Percentiles rank a stretch among this genome's conserved stretches.
These are phyloP conservation scores for Lophotis ruficrista DNA, from an alignment of 2,113 vertebrate species.

Conservation along the genomic window DNA sequence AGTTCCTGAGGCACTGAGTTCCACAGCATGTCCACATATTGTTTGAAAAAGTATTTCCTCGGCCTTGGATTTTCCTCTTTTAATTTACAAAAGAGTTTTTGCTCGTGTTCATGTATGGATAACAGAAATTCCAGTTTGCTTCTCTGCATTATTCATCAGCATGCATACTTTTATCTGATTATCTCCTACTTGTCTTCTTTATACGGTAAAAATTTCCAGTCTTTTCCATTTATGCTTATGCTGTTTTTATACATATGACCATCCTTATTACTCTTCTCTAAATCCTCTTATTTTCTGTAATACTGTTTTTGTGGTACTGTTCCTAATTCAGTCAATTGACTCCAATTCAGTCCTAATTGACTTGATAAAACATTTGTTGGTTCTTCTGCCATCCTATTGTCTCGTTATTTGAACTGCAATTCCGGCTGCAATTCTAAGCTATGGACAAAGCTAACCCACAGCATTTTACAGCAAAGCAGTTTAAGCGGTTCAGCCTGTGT, in stretches of 20 bases:
- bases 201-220: neutral
- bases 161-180: neutral
- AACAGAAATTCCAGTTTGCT: neutral
- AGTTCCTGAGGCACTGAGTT: neutral
- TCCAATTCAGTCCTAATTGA: too few species aligned
- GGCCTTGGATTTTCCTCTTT: neutral
- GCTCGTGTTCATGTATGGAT: neutral
- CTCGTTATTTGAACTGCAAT: neutral
- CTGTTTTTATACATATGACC: neutral
- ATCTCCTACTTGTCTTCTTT: neutral
- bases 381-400: neutral
- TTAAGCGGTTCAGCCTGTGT: accelerated
- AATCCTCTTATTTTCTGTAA: neutral
- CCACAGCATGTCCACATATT: neutral
- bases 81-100: neutral
- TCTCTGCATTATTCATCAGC: neutral
- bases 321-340: neutral
- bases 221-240: neutral
- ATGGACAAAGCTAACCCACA: accelerated
- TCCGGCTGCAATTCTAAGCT: accelerated
- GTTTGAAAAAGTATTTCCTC: neutral
- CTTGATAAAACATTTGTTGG: neutral
- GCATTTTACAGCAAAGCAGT: accelerated
- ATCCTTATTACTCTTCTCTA: neutral
- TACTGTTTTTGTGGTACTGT: neutral